phyloP scores from a whole-genome alignment of 2,113 vertebrate species.

The Triplophysa siluroides region DNA sequence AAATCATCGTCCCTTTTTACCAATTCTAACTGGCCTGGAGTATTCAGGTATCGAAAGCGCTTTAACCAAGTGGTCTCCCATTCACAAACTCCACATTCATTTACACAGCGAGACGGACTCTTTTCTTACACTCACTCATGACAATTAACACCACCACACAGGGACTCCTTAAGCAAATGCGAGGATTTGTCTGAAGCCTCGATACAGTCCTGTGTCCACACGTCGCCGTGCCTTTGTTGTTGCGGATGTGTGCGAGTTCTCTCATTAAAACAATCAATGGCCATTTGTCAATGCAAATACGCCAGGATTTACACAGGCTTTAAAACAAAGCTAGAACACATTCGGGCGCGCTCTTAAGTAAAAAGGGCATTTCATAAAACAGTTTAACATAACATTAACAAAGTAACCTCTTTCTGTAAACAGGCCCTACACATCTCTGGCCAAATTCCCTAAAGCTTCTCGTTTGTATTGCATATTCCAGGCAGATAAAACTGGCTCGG shows the following conservation, averaged over 20 bases:
- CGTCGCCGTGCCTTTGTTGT: background rate
- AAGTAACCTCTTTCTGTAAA: conserved; percentile 33
- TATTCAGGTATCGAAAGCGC: conserved; percentile 46
- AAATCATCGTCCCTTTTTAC: conserved; percentile 46
- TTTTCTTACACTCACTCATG: conserved; percentile 48
- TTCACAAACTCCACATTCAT: conserved; percentile 45
- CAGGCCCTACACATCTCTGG: conserved; percentile 19
- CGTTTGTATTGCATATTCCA: conserved; percentile 15
- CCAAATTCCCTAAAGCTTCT: conserved; percentile 31
- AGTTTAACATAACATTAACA: conserved; percentile 30
- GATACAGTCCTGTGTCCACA: conserved; percentile 18
- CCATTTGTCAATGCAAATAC: conserved; percentile 41
- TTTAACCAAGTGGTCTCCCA: conserved; percentile 47
- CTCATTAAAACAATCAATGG: conserved; percentile 41
- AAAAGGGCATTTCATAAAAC: conserved; percentile 34
- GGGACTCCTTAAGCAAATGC: conserved; percentile 39
- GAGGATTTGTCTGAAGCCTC: conserved; percentile 33
- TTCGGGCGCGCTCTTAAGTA: background rate
- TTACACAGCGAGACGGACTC: conserved; percentile 26
- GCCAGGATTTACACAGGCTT: conserved; percentile 11
- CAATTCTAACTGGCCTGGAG: conserved; percentile 28
- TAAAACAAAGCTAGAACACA: background rate
- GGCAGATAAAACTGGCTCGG: conserved; percentile 2
- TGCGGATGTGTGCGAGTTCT: conserved; percentile 20
- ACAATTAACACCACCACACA: conserved; percentile 48